These are phyloP conservation scores for Colius striatus DNA, from an alignment of 2,113 vertebrate genomes.

Conservation along the genomic window DNA sequence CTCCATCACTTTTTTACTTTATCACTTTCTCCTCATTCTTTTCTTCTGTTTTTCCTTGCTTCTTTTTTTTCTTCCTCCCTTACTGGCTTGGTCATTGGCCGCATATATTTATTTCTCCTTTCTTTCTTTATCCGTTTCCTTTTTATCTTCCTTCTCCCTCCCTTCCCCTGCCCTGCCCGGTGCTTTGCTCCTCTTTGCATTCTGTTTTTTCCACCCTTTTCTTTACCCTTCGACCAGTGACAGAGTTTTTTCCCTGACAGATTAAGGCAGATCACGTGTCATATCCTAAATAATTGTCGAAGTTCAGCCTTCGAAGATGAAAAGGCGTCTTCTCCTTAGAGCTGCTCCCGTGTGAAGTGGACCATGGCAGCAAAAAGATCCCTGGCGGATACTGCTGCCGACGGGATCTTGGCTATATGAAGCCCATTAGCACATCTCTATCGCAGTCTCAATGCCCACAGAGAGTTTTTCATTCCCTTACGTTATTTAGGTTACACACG, in stretches of 20 bases:
- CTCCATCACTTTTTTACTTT: not conserved
- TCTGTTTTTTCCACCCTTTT: not conserved
- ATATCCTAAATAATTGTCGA: not conserved
- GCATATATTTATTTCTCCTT: no score
- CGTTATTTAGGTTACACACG: not conserved
- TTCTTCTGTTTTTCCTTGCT: not conserved
- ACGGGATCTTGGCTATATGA: not conserved
- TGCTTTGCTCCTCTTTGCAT: no score
- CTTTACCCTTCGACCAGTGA: not conserved
- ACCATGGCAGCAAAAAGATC: not conserved
- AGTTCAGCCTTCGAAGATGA: not conserved
- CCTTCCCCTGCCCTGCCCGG: not conserved
- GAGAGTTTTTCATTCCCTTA: not conserved
- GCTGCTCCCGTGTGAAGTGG: fast-evolving
- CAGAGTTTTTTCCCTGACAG: not conserved
- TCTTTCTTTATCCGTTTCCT: not conserved
- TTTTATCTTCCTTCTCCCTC: not conserved
- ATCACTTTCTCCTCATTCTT: not conserved
- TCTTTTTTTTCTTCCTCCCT: not conserved
- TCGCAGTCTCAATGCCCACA: not conserved
- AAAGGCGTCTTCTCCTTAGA: not conserved
- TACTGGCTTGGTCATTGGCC: no score
- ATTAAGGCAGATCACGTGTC: not conserved
- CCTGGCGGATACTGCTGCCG: not conserved
- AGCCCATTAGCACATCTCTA: not conserved